Evolutionary conservation across 2,888 invertebrate species (phyloP), one percentile per base, ranked within the genome.

Genomic region (Andrena haemorrhoa): DNA sequence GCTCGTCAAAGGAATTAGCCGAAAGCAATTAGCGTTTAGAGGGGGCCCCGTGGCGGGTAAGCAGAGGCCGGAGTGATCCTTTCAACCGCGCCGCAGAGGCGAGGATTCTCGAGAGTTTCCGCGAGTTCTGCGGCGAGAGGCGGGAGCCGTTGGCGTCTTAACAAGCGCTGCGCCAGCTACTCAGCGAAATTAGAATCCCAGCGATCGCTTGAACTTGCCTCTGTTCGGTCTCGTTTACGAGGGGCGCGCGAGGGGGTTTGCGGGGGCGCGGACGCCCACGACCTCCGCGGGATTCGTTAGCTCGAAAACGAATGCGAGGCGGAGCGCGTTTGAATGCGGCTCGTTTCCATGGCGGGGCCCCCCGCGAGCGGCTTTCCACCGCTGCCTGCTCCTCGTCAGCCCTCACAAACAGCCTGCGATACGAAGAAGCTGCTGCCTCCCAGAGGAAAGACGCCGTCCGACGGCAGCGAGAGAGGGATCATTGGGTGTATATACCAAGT

Each of bases 141-240:
- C 33, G 41, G 26, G 10, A 33, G 47, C 26, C 6, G 78, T 31
- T 35, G 23, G 20, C 71, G 53, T 56, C 78, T 84, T 84, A 81
- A 81, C 77, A 68, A 70, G 72, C 65, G 51, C 68, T 26, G 51
- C 53, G 51, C 53, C 64, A 81, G 81, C 84, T 85, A 85, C 84
- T 84, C 85, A 73, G 79, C 79, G 68, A 82, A 85, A 85, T 85
- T 84, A 85, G 85, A 85, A 85, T 79, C 75, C 70, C 33, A 73
- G 75, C 73, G 79, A 82, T 75, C 75, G 75, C 63, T 53, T 51
- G 61, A 74, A 74, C 71, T 65, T 56, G 58, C 77, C 63, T 26
- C 8, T 26, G 47, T 53, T 81, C 64, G 56, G 69, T 66, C 66
- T 68, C 29, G 70, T 73, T 73, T 68, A 53, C 73, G 60, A 70